These are phyloP conservation scores for Okapia johnstoni DNA, from an alignment of 2,113 vertebrate genomes.

Conservation along the genomic window DNA sequence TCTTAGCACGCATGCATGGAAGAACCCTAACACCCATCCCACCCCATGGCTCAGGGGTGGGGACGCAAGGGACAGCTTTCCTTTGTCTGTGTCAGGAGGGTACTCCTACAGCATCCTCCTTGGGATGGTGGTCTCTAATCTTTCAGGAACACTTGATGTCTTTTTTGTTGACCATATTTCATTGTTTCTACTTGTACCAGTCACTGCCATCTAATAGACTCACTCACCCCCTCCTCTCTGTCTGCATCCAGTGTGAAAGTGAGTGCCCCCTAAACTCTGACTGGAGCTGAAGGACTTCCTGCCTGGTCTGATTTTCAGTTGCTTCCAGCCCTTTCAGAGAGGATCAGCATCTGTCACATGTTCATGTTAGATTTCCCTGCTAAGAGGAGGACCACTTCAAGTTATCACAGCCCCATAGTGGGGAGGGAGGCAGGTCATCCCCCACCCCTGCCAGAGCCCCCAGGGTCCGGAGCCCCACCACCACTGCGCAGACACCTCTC, in stretches of 20 bases:
- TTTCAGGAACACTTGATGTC: not conserved
- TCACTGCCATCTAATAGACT: slow-evolving; percentile 11
- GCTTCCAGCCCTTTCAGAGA: not conserved
- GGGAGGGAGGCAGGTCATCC: not conserved
- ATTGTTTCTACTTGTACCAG: not conserved
- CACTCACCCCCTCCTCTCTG: not conserved
- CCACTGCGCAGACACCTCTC: not conserved
- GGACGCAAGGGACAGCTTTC: not conserved
- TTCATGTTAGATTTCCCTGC: not conserved
- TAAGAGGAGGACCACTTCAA: not conserved
- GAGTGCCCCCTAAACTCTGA: slow-evolving; percentile 25
- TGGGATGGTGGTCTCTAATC: slow-evolving; percentile 12
- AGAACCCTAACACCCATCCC: not conserved
- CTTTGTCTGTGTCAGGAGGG: not conserved
- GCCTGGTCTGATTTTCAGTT: not conserved
- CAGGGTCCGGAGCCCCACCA: not conserved
- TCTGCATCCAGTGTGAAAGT: not conserved
- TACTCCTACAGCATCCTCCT: not conserved
- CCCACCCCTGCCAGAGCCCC: not conserved
- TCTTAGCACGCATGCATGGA: not conserved
- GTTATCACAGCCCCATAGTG: fast-evolving
- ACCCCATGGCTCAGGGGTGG: not conserved
- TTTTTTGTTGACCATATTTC: not conserved
- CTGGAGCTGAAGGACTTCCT: not conserved
- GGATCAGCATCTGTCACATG: not conserved